Evolutionary conservation across 2,113 vertebrate genomes (phyloP).

Genomic region (Tauraco erythrolophus): DNA sequence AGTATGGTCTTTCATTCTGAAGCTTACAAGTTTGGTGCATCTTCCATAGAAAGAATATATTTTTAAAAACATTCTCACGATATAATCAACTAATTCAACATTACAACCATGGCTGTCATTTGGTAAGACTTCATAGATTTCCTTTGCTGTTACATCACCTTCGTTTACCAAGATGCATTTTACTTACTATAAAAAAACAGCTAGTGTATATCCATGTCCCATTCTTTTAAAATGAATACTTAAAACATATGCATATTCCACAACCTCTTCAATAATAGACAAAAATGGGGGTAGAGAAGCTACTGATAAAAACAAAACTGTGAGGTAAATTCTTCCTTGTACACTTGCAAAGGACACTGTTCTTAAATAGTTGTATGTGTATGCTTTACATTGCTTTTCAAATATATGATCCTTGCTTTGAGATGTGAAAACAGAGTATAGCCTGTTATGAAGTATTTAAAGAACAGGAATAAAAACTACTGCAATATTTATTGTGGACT

Average conservation of each 20-base stretch:
- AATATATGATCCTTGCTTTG: background rate
- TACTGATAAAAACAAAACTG: background rate
- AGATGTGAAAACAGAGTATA: background rate
- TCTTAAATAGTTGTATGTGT: background rate
- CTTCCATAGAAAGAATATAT: background rate
- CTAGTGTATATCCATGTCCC: background rate
- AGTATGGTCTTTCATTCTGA: background rate
- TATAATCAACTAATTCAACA: background rate
- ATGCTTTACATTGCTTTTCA: background rate
- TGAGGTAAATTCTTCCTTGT: background rate
- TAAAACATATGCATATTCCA: background rate
- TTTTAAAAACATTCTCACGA: background rate
- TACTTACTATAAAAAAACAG: background rate
- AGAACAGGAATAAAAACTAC: background rate
- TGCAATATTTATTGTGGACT: background rate
- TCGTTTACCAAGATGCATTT: background rate
- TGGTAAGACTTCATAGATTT: background rate
- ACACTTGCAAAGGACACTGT: background rate
- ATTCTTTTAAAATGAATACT: background rate
- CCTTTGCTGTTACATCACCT: background rate
- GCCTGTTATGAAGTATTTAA: background rate
- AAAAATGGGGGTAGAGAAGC: background rate
- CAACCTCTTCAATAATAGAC: background rate
- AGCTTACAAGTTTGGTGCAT: background rate
- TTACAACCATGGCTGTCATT: background rate